Conservation (phyloP, 2,113 vertebrate genomes). For the Propithecus coquereli region DNA sequence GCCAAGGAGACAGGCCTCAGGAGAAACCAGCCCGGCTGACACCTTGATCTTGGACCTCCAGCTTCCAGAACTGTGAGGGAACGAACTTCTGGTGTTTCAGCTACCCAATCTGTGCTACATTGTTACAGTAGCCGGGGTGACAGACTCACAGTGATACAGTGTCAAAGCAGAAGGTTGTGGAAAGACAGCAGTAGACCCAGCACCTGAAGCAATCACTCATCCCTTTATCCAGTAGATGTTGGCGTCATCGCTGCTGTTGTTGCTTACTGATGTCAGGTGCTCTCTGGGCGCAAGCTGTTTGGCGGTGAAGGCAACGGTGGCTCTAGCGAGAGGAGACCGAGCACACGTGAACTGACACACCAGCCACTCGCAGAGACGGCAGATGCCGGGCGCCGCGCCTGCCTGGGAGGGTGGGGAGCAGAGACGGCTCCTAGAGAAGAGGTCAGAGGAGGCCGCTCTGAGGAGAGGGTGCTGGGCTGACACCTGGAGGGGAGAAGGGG, state of each 20-base stretch:
- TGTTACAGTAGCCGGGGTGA: rapidly evolving
- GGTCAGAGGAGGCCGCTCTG: not conserved
- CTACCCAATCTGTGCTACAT: rapidly evolving
- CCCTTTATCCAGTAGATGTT: not conserved
- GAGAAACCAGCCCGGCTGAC: not conserved
- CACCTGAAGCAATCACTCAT: rapidly evolving
- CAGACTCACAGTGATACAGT: not conserved
- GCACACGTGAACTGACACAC: rapidly evolving
- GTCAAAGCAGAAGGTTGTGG: not conserved
- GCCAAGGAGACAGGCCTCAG: rapidly evolving
- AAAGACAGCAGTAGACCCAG: not conserved
- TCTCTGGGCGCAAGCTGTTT: not conserved
- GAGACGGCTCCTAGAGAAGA: not conserved
- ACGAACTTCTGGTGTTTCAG: too few species aligned
- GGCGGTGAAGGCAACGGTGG: too few species aligned
- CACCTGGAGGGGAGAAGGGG: not conserved
- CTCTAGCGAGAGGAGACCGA: not conserved
- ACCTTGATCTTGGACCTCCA: not conserved
- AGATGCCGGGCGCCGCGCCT: rapidly evolving
- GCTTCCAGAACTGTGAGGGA: not conserved
- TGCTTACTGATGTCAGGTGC: not conserved
- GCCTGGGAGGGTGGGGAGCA: not conserved
- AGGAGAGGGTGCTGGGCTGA: not conserved
- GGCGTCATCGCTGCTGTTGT: not conserved
- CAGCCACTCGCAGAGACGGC: not conserved